Percentiles rank a stretch among this genome's conserved stretches.
Conservation (phyloP, 2,797 vertebrate species). For the Semotilus atromaculatus region DNA sequence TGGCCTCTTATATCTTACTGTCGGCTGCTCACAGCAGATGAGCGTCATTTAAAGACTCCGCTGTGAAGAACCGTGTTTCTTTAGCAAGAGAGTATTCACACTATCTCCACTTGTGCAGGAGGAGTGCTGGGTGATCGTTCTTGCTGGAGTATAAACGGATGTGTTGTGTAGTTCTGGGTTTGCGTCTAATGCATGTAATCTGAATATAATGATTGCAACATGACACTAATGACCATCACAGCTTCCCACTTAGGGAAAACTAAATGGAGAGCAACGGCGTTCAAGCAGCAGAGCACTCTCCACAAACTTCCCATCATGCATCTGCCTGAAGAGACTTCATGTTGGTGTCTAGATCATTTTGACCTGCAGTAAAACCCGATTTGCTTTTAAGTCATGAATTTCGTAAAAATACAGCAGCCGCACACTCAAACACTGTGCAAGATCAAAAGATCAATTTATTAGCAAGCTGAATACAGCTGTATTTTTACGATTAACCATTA, state of each 20-base stretch:
- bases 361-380: background rate
- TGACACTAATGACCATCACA: background rate
- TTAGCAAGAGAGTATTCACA: conserved; percentile 63
- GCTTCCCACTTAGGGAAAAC: background rate
- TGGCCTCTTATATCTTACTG: too few species aligned
- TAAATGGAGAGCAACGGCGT: too few species aligned
- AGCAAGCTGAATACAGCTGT: too few species aligned
- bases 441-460: too few species aligned
- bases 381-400: too few species aligned
- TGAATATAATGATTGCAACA: background rate
- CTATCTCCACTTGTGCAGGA: conserved; percentile 22
- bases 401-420: too few species aligned
- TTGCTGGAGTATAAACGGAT: conserved; percentile 38
- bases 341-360: background rate
- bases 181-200: background rate
- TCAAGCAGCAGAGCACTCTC: too few species aligned
- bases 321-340: background rate
- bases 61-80: conserved; percentile 32
- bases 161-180: background rate
- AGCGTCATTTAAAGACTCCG: conserved; percentile 46
- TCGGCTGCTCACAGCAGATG: conserved; percentile 54
- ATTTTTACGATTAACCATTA: too few species aligned
- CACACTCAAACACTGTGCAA: too few species aligned
- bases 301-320: too few species aligned
- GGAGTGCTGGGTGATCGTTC: conserved; percentile 65